Percentiles rank a stretch among this genome's conserved stretches.
Conservation (phyloP, 1,140 invertebrate genomes). For the Dendroctonus valens region DNA sequence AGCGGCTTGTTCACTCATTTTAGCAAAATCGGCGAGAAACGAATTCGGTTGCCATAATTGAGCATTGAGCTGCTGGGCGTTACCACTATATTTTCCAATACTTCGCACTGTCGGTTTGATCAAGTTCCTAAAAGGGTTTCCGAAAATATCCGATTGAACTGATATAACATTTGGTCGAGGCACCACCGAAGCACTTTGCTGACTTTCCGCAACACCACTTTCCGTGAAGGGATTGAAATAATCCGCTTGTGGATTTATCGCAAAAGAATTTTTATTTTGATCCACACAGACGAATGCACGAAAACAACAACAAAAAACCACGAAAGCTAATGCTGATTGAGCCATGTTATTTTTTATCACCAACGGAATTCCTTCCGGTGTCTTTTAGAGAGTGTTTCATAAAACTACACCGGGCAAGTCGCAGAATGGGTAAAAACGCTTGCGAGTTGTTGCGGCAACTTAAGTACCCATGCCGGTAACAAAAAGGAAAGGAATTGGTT, state of each 20-base stretch:
- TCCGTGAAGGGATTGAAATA: constrained; percentile 34
- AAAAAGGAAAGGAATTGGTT: constrained; percentile 19
- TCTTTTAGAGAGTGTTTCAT: not conserved
- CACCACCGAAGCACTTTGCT: constrained; percentile 2
- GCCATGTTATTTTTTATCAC: not conserved
- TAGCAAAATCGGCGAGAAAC: constrained; percentile 6
- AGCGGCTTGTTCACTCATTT: not conserved
- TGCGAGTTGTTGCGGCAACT: constrained; percentile 3
- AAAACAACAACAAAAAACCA: constrained; percentile 2
- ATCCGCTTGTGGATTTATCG: constrained; percentile 15
- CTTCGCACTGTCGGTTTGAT: not conserved
- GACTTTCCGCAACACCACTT: constrained; percentile 5
- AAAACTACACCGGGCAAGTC: not conserved
- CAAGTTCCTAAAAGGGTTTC: not conserved
- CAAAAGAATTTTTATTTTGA: constrained; percentile 1
- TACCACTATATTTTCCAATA: constrained; percentile 16
- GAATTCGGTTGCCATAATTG: constrained; percentile 11
- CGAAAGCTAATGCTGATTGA: not conserved
- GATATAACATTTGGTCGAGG: constrained; percentile 3
- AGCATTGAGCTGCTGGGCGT: constrained; percentile 8
- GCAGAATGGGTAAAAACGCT: constrained; percentile 10
- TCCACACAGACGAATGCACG: not conserved
- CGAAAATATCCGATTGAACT: not conserved
- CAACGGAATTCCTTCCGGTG: not conserved
- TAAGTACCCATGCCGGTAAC: constrained; percentile 11